These are phyloP conservation scores for Leucoptera coffeella DNA, from an alignment of 2,888 invertebrate species.

Conservation along the genomic window DNA sequence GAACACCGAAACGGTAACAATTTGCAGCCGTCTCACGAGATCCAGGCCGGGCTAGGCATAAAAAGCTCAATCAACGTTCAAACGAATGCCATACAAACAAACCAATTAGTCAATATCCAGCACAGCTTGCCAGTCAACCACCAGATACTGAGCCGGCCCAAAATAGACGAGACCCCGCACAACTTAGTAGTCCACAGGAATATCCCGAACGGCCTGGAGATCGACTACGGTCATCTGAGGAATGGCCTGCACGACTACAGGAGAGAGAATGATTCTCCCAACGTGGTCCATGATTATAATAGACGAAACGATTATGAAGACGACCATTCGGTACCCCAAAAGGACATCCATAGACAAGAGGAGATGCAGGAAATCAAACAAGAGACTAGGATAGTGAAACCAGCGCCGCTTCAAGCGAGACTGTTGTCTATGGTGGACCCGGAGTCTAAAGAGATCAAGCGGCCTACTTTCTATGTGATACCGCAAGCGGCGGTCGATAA, in stretches of 20 bases:
- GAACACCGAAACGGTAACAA: constrained; percentile 33
- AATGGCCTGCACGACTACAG: constrained; percentile 34
- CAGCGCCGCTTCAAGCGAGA: constrained; percentile 33
- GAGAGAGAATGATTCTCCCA: constrained; percentile 7
- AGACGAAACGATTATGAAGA: constrained; percentile 29
- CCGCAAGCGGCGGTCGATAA: constrained; percentile 49
- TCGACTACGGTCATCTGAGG: constrained; percentile 20
- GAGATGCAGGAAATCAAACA: neutral
- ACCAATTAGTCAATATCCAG: constrained; percentile 10
- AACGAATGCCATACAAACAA: constrained; percentile 16
- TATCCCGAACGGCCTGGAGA: constrained; percentile 32
- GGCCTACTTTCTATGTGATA: constrained; percentile 26
- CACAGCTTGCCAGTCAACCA: constrained; percentile 15
- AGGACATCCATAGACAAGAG: constrained; percentile 21
- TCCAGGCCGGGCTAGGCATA: too few species aligned
- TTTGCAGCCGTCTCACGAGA: constrained; percentile 18
- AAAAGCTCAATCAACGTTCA: constrained; percentile 25
- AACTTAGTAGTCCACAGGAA: constrained; percentile 26
- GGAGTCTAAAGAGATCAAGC: constrained; percentile 27
- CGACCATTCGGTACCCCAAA: constrained; percentile 21
- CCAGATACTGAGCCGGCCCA: too few species aligned
- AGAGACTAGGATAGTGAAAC: constrained; percentile 33
- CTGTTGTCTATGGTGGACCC: constrained; percentile 27
- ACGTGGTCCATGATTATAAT: too few species aligned
- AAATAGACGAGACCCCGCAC: constrained; percentile 24